phyloP scores from a whole-genome alignment of 64 coral and sea anemone species.

The Actinia equina region DNA sequence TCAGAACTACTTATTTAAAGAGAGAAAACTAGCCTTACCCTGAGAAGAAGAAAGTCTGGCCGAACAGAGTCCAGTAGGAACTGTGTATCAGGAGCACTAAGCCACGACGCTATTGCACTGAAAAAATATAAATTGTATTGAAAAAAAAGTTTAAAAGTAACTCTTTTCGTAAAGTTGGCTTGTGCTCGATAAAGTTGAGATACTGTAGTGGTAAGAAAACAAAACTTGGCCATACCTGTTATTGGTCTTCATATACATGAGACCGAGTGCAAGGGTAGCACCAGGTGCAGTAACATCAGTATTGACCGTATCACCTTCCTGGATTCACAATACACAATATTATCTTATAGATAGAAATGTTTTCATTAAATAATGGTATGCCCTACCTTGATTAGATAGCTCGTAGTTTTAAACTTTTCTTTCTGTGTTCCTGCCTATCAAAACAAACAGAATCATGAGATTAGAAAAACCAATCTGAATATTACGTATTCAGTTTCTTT shows the following conservation, averaged over 20 bases:
- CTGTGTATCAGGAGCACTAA: slow-evolving; percentile 92
- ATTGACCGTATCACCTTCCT: slow-evolving; percentile 86
- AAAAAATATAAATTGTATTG: background rate
- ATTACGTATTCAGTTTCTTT: too few relatives aligned
- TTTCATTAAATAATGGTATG: background rate
- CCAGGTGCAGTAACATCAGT: slow-evolving; percentile 88
- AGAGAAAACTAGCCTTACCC: slow-evolving; percentile 39
- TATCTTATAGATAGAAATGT: background rate
- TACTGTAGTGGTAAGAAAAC: background rate
- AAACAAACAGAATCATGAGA: background rate
- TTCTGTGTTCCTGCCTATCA: slow-evolving; percentile 91
- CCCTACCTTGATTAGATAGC: slow-evolving; percentile 93
- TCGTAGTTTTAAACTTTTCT: slow-evolving; percentile 97
- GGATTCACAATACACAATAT: background rate
- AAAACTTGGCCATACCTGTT: slow-evolving; percentile 58
- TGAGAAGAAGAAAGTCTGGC: slow-evolving; percentile 89
- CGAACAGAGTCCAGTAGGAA: slow-evolving; percentile 88
- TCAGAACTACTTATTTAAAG: too few relatives aligned
- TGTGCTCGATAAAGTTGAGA: background rate
- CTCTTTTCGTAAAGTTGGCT: too few relatives aligned
- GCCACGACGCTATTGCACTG: slow-evolving; percentile 91
- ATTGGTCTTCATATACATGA: slow-evolving; percentile 97
- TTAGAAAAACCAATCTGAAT: too few relatives aligned
- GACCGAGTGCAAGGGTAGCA: slow-evolving; percentile 81
- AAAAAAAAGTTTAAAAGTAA: too few relatives aligned